Conservation (phyloP, 1,140 invertebrate genomes). For the Magallana angulata region DNA sequence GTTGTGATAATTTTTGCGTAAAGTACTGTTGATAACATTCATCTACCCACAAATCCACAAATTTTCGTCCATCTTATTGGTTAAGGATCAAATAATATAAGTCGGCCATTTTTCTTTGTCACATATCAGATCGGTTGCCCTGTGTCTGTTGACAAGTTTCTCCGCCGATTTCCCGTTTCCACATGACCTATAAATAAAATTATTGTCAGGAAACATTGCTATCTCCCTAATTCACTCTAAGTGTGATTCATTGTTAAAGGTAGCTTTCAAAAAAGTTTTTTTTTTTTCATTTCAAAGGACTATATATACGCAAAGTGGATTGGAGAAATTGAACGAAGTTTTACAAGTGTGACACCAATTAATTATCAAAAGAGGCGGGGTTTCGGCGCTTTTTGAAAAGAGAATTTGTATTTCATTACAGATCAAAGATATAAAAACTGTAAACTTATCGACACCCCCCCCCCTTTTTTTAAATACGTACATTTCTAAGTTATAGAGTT, state of each 20-base stretch:
- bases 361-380: too few relatives aligned
- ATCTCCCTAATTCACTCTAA: neutral
- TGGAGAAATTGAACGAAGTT: too few relatives aligned
- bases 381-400: too few relatives aligned
- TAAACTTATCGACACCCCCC: too few relatives aligned
- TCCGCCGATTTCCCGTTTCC: neutral
- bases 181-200: neutral
- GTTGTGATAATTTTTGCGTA: too few relatives aligned
- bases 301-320: neutral
- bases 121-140: neutral
- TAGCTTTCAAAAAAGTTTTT: neutral
- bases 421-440: too few relatives aligned
- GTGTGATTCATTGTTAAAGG: constrained; percentile 14
- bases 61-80: neutral
- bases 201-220: neutral
- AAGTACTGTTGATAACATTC: neutral
- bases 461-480: too few relatives aligned
- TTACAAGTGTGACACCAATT: too few relatives aligned
- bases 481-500: too few relatives aligned
- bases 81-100: neutral
- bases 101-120: neutral
- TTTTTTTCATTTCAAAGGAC: neutral
- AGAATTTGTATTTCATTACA: too few relatives aligned
- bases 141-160: neutral
- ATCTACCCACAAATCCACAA: neutral